A percentile compares a stretch with the other conserved stretches of the same genome.
Evolutionary conservation across 2,888 invertebrate species (phyloP).

Genomic region (Bruchidius siliquastri): DNA sequence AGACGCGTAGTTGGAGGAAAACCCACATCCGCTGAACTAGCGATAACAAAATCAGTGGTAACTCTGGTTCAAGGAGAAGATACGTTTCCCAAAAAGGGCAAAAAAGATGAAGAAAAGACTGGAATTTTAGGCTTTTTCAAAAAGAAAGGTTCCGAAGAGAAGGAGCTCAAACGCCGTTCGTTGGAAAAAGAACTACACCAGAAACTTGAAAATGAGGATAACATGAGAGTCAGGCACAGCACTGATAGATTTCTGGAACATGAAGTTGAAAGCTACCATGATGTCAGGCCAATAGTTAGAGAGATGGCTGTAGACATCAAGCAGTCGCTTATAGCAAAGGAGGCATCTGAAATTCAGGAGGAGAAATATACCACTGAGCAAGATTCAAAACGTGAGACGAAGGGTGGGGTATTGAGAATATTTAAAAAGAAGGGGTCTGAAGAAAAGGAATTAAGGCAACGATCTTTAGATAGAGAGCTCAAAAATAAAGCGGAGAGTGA

Average conservation of each 20-base stretch:
- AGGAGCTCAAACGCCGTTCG: slow-evolving; percentile 2
- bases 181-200: slow-evolving; percentile 12
- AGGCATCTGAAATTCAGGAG: background rate
- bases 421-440: background rate
- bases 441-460: background rate
- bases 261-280: background rate
- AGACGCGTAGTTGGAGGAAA: slow-evolving; percentile 7
- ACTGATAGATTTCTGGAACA: background rate
- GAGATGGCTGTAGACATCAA: background rate
- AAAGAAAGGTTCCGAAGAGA: background rate
- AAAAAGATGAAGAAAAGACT: background rate
- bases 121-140: background rate
- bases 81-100: background rate
- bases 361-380: background rate
- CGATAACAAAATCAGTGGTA: background rate
- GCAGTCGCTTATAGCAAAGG: background rate
- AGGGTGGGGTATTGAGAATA: background rate
- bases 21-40: background rate
- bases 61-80: background rate
- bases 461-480: background rate
- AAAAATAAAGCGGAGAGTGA: background rate
- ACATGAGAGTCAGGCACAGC: slow-evolving; percentile 7
- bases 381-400: background rate
- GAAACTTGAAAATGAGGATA: slow-evolving; percentile 21
- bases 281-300: background rate